phyloP scores from a whole-genome alignment of 2,797 vertebrate species.

The Oceanodroma leucorhoa region DNA sequence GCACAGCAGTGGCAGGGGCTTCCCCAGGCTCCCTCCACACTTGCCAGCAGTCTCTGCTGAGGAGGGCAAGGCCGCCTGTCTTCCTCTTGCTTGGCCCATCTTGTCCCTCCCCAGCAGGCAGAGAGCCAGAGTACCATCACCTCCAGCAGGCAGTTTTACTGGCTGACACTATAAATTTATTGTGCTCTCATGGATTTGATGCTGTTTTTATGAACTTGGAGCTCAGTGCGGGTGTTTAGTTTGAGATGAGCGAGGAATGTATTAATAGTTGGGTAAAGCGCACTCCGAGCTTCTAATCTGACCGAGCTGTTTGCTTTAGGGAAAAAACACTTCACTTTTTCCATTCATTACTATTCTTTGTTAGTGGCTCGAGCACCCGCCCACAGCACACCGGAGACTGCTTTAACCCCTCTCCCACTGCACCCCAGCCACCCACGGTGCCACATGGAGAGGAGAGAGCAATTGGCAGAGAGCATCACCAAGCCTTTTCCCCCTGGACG shows the following conservation, averaged over 20 bases:
- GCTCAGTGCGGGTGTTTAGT: conserved; percentile 78
- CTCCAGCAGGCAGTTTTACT: conserved; percentile 71
- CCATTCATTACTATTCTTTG: conserved; percentile 77
- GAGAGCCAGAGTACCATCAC: conserved; percentile 34
- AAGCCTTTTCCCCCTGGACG: accelerated
- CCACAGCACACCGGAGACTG: conserved; percentile 32
- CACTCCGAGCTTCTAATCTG: conserved; percentile 76
- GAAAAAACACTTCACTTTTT: conserved; percentile 81
- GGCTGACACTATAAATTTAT: conserved; percentile 73
- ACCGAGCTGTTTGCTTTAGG: conserved; percentile 75
- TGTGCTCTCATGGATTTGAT: conserved; percentile 78
- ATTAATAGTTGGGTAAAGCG: conserved; percentile 81
- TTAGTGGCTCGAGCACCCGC: conserved; percentile 34
- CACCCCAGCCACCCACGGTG: conserved; percentile 32
- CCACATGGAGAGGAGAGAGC: background rate
- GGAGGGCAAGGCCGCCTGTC: background rate
- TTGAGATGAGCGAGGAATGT: conserved; percentile 80
- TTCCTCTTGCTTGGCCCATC: background rate
- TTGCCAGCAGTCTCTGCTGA: background rate
- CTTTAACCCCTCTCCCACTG: conserved; percentile 62
- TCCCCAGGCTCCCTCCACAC: background rate
- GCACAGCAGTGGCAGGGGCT: background rate
- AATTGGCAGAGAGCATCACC: background rate
- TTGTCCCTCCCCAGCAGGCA: background rate
- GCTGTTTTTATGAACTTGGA: conserved; percentile 80